A percentile compares a stretch with the other conserved stretches of the same genome.
Evolutionary conservation across 2,888 invertebrate genomes (phyloP).

Genomic region (Dascillus cervinus): DNA sequence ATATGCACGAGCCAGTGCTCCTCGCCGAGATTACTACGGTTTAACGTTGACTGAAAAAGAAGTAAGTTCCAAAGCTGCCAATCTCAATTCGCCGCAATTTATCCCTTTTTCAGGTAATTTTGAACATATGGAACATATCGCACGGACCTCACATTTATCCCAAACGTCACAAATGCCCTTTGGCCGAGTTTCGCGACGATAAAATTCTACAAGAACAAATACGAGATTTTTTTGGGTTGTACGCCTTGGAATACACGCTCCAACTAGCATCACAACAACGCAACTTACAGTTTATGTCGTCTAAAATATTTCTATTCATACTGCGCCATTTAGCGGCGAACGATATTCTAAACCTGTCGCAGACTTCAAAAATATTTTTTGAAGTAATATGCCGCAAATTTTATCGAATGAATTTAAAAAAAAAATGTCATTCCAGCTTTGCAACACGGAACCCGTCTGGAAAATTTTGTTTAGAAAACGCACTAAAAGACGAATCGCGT

Average conservation of each 20-base stretch:
- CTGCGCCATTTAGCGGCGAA: constrained; percentile 21
- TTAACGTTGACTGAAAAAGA: constrained; percentile 27
- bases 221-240: constrained; percentile 25
- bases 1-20: constrained; percentile 31
- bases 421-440: constrained; percentile 16
- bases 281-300: constrained; percentile 23
- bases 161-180: constrained; percentile 16
- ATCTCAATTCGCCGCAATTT: constrained; percentile 1
- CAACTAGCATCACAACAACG: constrained; percentile 16
- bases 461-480: constrained; percentile 20
- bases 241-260: constrained; percentile 14
- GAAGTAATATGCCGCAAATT: constrained; percentile 19
- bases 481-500: constrained; percentile 8
- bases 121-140: constrained; percentile 29
- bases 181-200: constrained; percentile 27
- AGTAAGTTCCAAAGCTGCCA: constrained; percentile 21
- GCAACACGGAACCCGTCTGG: constrained; percentile 21
- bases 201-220: constrained; percentile 27
- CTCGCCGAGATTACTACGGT: constrained; percentile 36
- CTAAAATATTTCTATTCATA: constrained; percentile 26
- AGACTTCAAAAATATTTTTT: constrained; percentile 28
- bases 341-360: constrained; percentile 23
- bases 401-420: constrained; percentile 5
- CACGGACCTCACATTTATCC: constrained; percentile 28
- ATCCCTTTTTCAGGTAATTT: constrained; percentile 21